Evolutionary conservation across 2,113 vertebrate genomes (phyloP).

Genomic region (Actinemys pallida): DNA sequence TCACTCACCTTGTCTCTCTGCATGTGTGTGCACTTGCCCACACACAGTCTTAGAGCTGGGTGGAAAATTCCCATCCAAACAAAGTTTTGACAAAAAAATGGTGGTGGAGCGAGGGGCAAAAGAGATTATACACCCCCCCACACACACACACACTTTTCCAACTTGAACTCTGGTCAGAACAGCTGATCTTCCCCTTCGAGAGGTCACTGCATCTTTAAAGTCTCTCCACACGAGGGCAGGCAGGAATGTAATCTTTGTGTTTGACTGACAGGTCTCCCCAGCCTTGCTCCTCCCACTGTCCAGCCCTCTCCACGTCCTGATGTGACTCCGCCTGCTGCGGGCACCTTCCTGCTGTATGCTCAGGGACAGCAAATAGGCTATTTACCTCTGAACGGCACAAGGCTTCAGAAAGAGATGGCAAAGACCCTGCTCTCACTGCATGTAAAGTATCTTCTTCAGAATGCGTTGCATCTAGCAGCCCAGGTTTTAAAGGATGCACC

Average conservation of each 20-base stretch:
- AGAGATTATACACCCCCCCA: background rate
- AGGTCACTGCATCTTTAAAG: background rate
- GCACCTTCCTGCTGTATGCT: slow-evolving; percentile 91
- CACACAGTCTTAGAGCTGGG: background rate
- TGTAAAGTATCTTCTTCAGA: slow-evolving; percentile 77
- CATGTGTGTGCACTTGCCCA: too few relatives aligned
- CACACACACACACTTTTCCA: background rate
- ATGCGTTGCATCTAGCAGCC: accelerated
- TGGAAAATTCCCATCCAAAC: background rate
- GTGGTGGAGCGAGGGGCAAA: background rate
- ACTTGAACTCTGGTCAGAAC: background rate
- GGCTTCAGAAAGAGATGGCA: slow-evolving; percentile 83
- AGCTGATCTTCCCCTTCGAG: background rate
- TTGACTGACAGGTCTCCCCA: slow-evolving; percentile 85
- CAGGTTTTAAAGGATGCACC: accelerated
- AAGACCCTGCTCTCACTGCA: slow-evolving; percentile 91
- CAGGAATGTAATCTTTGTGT: background rate
- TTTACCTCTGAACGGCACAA: slow-evolving; percentile 90
- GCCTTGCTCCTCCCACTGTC: slow-evolving; percentile 82
- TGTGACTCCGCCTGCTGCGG: slow-evolving; percentile 82
- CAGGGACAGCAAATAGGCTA: slow-evolving; percentile 96
- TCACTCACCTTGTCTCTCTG: too few relatives aligned
- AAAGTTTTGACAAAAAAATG: background rate
- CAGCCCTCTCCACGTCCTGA: slow-evolving; percentile 86
- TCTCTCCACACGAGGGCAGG: too few relatives aligned